Evolutionary conservation across 2,888 invertebrate genomes (phyloP).

Genomic region (Trissolcus brochymenae): DNA sequence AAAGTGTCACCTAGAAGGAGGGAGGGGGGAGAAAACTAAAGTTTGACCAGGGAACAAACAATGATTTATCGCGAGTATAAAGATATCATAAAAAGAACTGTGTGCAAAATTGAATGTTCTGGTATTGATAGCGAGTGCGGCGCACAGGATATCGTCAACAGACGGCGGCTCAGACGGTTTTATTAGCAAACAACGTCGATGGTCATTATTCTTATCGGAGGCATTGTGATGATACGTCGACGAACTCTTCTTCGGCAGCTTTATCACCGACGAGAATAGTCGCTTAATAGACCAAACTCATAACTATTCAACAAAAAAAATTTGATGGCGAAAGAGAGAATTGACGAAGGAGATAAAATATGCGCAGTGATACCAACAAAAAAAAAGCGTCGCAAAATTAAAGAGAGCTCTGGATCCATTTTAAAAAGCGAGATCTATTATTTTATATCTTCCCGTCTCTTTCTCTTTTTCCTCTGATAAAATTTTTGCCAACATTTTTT

Average conservation of each 20-base stretch:
- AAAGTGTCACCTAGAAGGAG: neutral
- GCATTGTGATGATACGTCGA: constrained; percentile 40
- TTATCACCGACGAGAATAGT: constrained; percentile 47
- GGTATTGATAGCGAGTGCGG: constrained; percentile 19
- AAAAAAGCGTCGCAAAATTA: too few relatives aligned
- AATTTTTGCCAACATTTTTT: too few relatives aligned
- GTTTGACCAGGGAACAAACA: neutral
- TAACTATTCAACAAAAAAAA: constrained; percentile 13
- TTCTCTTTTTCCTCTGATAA: too few relatives aligned
- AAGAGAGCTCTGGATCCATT: too few relatives aligned
- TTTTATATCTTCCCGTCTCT: too few relatives aligned
- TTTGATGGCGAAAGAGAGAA: constrained; percentile 23
- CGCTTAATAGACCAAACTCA: constrained; percentile 35
- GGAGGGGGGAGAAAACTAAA: neutral
- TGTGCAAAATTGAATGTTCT: constrained; percentile 27
- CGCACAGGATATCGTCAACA: constrained; percentile 26
- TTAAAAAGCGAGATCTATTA: too few relatives aligned
- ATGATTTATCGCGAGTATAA: constrained; percentile 29
- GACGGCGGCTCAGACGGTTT: constrained; percentile 34
- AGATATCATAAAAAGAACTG: constrained; percentile 15
- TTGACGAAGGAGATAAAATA: constrained; percentile 15
- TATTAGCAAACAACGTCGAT: constrained; percentile 44
- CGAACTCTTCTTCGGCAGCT: constrained; percentile 36
- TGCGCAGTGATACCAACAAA: too few relatives aligned
- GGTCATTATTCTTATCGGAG: constrained; percentile 45